A percentile compares a stretch with the other conserved stretches of the same genome.
phyloP scores from a whole-genome alignment of 53 echinoderm and acorn worm species.

The Mesocentrotus franciscanus region DNA sequence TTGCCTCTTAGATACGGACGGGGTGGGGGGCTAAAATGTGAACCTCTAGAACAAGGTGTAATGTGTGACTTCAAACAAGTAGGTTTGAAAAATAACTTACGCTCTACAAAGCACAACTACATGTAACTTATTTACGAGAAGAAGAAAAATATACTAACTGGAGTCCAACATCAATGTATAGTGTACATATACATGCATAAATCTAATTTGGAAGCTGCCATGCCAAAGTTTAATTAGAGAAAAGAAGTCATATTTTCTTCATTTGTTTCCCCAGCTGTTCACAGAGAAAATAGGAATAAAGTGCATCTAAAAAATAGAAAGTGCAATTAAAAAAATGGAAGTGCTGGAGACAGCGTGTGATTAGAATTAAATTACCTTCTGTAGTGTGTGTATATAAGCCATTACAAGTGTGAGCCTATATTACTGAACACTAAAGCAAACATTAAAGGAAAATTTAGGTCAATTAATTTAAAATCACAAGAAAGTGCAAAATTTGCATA shows the following conservation, averaged over 20 bases:
- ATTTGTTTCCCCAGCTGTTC: background rate
- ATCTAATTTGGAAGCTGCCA: background rate
- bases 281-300: background rate
- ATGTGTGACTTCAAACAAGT: no score
- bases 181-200: background rate
- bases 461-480: background rate
- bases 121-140: background rate
- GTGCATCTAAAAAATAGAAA: background rate
- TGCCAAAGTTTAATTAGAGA: background rate
- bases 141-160: background rate
- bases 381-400: background rate
- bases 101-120: background rate
- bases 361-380: background rate
- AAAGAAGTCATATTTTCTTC: background rate
- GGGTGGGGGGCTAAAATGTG: no score
- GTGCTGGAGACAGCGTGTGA: constrained; percentile 7
- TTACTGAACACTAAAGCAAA: constrained; percentile 5
- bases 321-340: no score
- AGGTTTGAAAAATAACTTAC: no score
- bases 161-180: background rate
- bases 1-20: no score
- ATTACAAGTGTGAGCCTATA: background rate
- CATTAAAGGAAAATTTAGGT: background rate
- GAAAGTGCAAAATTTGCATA: background rate
- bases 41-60: no score